Evolutionary conservation across 2,888 invertebrate species (phyloP).

Genomic region (Stenodema calcarata): DNA sequence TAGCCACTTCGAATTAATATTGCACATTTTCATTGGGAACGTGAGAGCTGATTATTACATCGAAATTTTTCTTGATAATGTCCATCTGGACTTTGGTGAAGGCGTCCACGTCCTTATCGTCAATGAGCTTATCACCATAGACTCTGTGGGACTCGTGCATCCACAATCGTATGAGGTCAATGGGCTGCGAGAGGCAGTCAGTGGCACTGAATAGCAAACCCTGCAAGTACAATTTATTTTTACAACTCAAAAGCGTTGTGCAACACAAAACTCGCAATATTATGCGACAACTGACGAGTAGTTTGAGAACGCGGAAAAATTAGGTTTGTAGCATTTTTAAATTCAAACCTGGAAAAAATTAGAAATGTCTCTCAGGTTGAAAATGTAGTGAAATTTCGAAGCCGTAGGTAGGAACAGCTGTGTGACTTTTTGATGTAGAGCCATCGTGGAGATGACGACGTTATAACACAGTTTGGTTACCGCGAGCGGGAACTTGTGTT

Average conservation of each 20-base stretch:
- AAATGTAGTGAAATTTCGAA: slow-evolving; percentile 95
- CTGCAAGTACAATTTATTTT: slow-evolving; percentile 64
- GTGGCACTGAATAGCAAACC: slow-evolving; percentile 89
- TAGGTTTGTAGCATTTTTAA: not conserved
- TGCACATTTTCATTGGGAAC: too few relatives aligned
- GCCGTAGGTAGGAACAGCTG: slow-evolving; percentile 93
- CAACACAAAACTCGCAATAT: too few relatives aligned
- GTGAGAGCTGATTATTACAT: slow-evolving; percentile 66
- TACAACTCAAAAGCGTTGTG: too few relatives aligned
- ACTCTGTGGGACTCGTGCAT: slow-evolving; percentile 92
- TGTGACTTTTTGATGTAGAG: slow-evolving; percentile 83
- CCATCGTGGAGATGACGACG: slow-evolving; percentile 82
- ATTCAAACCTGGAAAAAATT: slow-evolving; percentile 86
- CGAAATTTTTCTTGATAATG: slow-evolving; percentile 90
- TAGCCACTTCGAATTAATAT: not conserved
- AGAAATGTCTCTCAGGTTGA: slow-evolving; percentile 92
- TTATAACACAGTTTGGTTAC: slow-evolving; percentile 73
- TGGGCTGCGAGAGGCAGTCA: slow-evolving; percentile 80
- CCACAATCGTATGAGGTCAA: slow-evolving; percentile 89
- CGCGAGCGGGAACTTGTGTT: slow-evolving; percentile 76
- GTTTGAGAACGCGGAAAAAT: too few relatives aligned
- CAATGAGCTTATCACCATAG: slow-evolving; percentile 90
- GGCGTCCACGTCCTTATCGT: slow-evolving; percentile 89
- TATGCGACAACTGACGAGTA: too few relatives aligned
- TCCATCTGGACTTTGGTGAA: slow-evolving; percentile 89